phyloP scores from a whole-genome alignment of 2,797 vertebrate genomes.

The Aplochiton taeniatus region DNA sequence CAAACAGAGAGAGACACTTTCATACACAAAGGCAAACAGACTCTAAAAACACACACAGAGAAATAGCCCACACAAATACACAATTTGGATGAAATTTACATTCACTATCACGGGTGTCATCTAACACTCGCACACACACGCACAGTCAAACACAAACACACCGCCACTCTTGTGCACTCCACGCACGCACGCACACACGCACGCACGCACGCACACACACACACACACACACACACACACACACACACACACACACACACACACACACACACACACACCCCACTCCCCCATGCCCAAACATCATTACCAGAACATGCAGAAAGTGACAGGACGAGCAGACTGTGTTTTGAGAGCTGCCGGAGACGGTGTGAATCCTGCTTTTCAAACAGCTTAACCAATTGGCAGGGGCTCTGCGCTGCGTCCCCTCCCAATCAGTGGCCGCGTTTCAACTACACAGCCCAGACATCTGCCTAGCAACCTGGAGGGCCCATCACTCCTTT shows the following conservation, averaged over 20 bases:
- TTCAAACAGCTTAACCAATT: conserved; percentile 63
- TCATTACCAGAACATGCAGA: conserved; percentile 41
- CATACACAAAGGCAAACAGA: too few relatives aligned
- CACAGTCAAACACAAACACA: too few relatives aligned
- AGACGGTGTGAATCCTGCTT: conserved; percentile 57
- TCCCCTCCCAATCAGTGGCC: conserved; percentile 59
- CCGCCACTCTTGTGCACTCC: too few relatives aligned
- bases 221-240: conserved; percentile 1
- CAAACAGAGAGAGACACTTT: too few relatives aligned
- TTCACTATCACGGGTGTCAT: too few relatives aligned
- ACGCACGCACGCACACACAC: too few relatives aligned
- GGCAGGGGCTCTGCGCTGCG: conserved; percentile 46
- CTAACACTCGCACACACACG: too few relatives aligned
- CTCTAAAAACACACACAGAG: too few relatives aligned
- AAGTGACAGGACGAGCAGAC: conserved; percentile 53
- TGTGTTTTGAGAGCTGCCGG: conserved; percentile 42
- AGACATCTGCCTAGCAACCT: conserved; percentile 67
- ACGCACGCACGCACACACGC: too few relatives aligned
- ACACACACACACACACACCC: background rate
- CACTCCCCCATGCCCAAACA: conserved; percentile 1
- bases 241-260: background rate
- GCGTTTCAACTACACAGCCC: conserved; percentile 54
- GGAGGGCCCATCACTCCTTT: conserved; percentile 42
- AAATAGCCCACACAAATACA: too few relatives aligned
- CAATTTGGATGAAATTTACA: too few relatives aligned